Conservation (phyloP, 2,888 invertebrate species). For the Pachymerium ferrugineum region DNA sequence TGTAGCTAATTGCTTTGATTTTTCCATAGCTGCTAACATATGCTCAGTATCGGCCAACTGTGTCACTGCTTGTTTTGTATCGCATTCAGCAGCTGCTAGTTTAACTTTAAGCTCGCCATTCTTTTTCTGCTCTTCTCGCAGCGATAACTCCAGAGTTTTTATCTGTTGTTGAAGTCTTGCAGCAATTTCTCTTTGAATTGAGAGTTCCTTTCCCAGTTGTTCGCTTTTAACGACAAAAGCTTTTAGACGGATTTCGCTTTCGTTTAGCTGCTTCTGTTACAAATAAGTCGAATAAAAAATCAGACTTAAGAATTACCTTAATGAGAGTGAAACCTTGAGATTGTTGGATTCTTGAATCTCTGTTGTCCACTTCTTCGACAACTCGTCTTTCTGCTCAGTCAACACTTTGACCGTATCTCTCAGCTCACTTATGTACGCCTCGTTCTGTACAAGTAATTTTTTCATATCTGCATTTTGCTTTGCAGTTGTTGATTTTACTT, state of each 20-base stretch:
- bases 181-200: not conserved
- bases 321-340: not conserved
- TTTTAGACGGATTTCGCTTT: not conserved
- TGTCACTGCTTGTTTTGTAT: not conserved
- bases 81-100: not conserved
- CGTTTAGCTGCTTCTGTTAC: not conserved
- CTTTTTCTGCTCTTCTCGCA: not conserved
- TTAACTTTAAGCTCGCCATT: not conserved
- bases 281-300: not conserved
- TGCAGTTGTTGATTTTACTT: not conserved
- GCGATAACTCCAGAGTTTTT: not conserved
- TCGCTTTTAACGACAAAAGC: not conserved
- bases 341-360: not conserved
- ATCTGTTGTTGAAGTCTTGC: constrained; percentile 3
- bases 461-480: not conserved
- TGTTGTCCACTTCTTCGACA: not conserved
- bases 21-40: constrained; percentile 31
- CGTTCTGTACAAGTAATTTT: not conserved
- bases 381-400: not conserved
- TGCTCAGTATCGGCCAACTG: constrained; percentile 29
- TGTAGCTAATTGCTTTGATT: constrained; percentile 28
- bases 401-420: not conserved
- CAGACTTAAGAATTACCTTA: not conserved
- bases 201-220: not conserved
- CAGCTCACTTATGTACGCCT: constrained; percentile 5